phyloP scores from a whole-genome alignment of 2,888 invertebrate genomes.

The Folsomia manolachei region DNA sequence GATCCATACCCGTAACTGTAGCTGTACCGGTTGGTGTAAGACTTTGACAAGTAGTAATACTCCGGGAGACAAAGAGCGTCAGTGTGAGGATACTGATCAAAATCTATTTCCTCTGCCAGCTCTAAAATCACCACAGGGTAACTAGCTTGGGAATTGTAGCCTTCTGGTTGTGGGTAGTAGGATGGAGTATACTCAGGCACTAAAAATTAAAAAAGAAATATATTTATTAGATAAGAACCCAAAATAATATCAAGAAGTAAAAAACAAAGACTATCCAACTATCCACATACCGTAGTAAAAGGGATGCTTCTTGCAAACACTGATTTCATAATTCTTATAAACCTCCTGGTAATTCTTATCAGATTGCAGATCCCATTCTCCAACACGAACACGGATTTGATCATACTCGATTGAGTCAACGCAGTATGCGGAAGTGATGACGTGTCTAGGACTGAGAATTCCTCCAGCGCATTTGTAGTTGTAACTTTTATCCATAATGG shows the following conservation, averaged over 20 bases:
- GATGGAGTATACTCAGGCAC: conserved; percentile 1
- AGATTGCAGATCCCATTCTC: conserved; percentile 46
- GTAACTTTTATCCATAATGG: conserved; percentile 46
- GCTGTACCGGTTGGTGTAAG: conserved; percentile 44
- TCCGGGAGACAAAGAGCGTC: conserved; percentile 48
- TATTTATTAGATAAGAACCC: neutral
- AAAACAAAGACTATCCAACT: too few species aligned
- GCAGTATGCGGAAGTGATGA: conserved; percentile 47
- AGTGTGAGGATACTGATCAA: conserved; percentile 48
- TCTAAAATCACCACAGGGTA: conserved; percentile 49
- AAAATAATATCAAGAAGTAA: too few species aligned
- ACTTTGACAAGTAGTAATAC: conserved; percentile 45
- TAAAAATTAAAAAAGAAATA: neutral
- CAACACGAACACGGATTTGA: conserved; percentile 44
- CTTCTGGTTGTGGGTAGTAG: conserved; percentile 11
- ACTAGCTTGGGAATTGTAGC: conserved; percentile 35
- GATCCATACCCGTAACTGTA: conserved; percentile 40
- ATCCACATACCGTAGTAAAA: conserved; percentile 48
- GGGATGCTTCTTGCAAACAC: conserved; percentile 49
- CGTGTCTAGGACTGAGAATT: conserved; percentile 46
- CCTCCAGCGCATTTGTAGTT: conserved; percentile 46
- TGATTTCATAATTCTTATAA: conserved; percentile 46
- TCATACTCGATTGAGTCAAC: conserved; percentile 37
- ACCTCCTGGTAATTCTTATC: conserved; percentile 49
- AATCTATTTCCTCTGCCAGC: conserved; percentile 44